These are phyloP conservation scores for Cebus imitator DNA, from an alignment of 2,113 vertebrate species.

Conservation along the genomic window DNA sequence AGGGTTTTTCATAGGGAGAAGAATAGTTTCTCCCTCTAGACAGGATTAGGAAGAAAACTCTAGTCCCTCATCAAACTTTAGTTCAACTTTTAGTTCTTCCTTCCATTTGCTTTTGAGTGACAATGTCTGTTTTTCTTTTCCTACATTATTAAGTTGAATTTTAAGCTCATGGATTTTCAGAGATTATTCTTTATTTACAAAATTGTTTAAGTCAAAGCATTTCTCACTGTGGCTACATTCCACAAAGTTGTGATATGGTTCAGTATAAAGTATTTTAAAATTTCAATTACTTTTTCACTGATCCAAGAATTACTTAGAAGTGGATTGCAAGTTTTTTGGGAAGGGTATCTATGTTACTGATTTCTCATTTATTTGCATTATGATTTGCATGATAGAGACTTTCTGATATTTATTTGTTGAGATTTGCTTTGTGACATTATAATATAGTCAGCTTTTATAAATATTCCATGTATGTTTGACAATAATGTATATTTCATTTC, in stretches of 20 bases:
- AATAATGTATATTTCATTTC: not conserved
- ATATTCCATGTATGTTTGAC: not conserved
- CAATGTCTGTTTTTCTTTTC: not conserved
- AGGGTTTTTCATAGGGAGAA: not conserved
- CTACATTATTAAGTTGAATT: not conserved
- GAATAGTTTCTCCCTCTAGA: not conserved
- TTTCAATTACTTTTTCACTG: not conserved
- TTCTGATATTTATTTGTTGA: not conserved
- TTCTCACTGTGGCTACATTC: not conserved
- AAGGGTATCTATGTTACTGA: not conserved
- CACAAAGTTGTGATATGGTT: not conserved
- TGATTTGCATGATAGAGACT: not conserved
- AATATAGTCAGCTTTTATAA: not conserved
- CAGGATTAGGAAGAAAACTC: not conserved
- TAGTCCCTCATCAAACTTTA: not conserved
- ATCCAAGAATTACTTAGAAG: constrained; percentile 4
- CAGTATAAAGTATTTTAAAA: not conserved
- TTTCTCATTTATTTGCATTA: not conserved
- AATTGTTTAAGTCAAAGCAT: not conserved
- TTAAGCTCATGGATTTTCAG: not conserved
- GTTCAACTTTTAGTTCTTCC: not conserved
- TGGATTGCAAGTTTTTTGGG: not conserved
- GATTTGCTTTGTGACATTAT: not conserved
- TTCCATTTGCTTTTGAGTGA: not conserved
- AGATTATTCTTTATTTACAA: not conserved